These are phyloP conservation scores for Pheosia tremula DNA, from an alignment of 2,888 invertebrate species.

Conservation along the genomic window DNA sequence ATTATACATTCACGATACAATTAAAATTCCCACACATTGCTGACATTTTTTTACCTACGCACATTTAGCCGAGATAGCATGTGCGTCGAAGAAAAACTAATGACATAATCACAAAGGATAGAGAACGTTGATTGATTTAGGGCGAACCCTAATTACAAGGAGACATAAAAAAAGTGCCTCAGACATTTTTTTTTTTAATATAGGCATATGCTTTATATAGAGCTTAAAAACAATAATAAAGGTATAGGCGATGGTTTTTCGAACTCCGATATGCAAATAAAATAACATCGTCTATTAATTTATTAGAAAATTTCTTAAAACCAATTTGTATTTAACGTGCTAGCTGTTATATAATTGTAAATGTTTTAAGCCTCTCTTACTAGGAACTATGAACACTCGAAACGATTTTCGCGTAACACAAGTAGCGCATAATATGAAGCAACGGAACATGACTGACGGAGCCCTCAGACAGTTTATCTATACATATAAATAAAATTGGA, in stretches of 20 bases:
- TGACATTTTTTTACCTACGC: conserved; percentile 6
- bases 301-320: too few species aligned
- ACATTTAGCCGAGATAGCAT: conserved; percentile 17
- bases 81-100: conserved; percentile 32
- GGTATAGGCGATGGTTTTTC: too few species aligned
- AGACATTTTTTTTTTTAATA: conserved; percentile 26
- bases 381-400: background rate
- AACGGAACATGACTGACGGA: conserved; percentile 41
- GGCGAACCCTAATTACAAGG: conserved; percentile 34
- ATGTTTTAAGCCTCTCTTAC: background rate
- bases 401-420: background rate
- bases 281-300: too few species aligned
- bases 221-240: background rate
- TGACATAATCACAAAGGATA: conserved; percentile 36
- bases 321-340: too few species aligned
- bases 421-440: conserved; percentile 1
- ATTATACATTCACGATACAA: background rate
- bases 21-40: background rate
- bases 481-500: too few species aligned
- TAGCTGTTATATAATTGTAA: too few species aligned
- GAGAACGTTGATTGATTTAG: conserved; percentile 40
- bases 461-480: conserved; percentile 56
- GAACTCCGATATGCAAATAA: too few species aligned
- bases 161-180: conserved; percentile 31
- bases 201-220: background rate